Base-by-base conservation (phyloP, 2,113 vertebrate species). In the Cavia aperea region DNA sequence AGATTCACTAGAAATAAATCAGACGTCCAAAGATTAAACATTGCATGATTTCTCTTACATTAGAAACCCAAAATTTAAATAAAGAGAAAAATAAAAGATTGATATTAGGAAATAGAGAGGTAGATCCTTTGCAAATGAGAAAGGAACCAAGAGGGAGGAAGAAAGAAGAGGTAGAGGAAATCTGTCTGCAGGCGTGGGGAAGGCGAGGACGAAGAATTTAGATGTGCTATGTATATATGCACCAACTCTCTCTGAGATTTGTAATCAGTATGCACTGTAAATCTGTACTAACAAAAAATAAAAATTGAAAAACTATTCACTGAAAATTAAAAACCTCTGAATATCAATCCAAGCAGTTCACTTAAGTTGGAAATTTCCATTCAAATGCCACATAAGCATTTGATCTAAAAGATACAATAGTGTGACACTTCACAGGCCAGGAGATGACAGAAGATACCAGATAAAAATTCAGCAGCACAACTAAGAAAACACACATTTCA, bases 351-450 rank as follows among this genome's bases (percentile, higher is more conserved):
- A 94, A 31, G 15, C 23, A 33, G 31, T 81, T 91, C 31, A 5
- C 7, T 31, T 72, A 16, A 16, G 46, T 49, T 70, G 66, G 82
- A 96, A 95, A 95, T 91, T 89, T 95, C 91, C 84, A 81, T 82
- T 89, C 86, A 95, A 92, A 89, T 24, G 29, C 88, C 94, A 95
- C 2, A 43, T 1, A 49, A 12, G 66, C 49, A 46, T 24, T 84
- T n/a, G n/a, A 95, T 88, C 72, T 70, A 83, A 92, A 65, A 86
- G 56, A 58, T 58, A 16, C 29, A 90, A 84, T 0, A 36, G 29
- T 68, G 70, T 36, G 63, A 93, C 86, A 95, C 92, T 94, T 12
- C 51, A 93, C 33, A 77, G 54, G 72, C 58, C 86, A 94, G 62
- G 36, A 49, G 51, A 94, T 82, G 56, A 94, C 43, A 58, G 16